Evolutionary conservation across 2,888 invertebrate species (phyloP), one percentile per base, ranked within the genome.

Genomic region (Sceliomorpha sp.): DNA sequence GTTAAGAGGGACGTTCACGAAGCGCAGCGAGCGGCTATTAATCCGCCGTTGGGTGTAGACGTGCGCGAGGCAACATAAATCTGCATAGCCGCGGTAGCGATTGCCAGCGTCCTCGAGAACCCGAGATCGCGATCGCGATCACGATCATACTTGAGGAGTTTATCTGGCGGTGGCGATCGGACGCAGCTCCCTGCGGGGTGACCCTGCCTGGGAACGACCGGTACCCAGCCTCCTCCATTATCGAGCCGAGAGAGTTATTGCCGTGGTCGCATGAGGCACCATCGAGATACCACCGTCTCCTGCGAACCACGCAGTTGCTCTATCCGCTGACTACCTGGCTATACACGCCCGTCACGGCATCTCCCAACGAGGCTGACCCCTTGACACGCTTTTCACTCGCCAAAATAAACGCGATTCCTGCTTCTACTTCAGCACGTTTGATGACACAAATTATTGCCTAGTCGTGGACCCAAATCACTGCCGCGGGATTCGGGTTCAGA

Each of bases 71-170:
- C 44, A 59, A 56, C 70, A 75, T 78, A 79, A 79, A 79, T 81
- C 76, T 77, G 68, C 77, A 76, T 75, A 71, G 73, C 55, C 71
- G 64, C 75, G 59, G 77, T 76, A 75, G 74, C 71, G 50, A 56
- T 45, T 42, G 58, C 42, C 36, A 39, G 40, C 63, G 31, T 29
- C 63, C 51, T 63, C 58, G 40, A 63, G 44, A n/a, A n/a, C n/a
- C 64, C 53, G 37, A 37, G 50, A 70, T 66, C 59, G 55, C 53
- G 64, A 76, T 77, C 76, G 63, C 71, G 71, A 67, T 73, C 73
- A 51, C 64, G 71, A 74, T 79, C 72, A 60, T 74, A 74, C 56
- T 59, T 45, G 42, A 45, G 32, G 53, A 27, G 60, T 68, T 78
- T 79, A 78, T 78, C 78, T 66, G 37, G 63, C 55, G 32, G 48